Percentiles rank a stretch among this genome's conserved stretches.
Evolutionary conservation across 2,797 vertebrate genomes (phyloP).

Genomic region (Pantherophis vulpinus): DNA sequence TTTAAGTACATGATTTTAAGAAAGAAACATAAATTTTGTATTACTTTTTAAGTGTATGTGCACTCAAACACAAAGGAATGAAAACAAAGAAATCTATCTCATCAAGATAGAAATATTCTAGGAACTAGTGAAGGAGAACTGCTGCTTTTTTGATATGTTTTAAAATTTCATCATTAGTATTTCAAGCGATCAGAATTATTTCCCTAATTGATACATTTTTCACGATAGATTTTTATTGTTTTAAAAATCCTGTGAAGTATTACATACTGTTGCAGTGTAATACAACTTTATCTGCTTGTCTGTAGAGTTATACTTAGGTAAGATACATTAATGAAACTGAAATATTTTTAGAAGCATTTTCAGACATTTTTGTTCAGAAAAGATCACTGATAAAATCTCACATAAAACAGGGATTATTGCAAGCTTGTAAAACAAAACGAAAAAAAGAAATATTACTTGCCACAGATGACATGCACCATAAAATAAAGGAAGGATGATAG

Average conservation of each 20-base stretch:
- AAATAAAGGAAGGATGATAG: slow-evolving; percentile 7
- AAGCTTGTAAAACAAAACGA: slow-evolving; percentile 33
- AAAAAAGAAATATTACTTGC: slow-evolving; percentile 37
- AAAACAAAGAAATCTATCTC: neutral
- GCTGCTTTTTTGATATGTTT: neutral
- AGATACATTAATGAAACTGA: slow-evolving; percentile 17
- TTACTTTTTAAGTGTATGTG: neutral
- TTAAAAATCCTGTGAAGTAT: neutral
- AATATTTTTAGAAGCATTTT: slow-evolving; percentile 30
- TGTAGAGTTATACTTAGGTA: neutral
- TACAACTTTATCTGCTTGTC: neutral
- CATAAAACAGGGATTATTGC: slow-evolving; percentile 37
- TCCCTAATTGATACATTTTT: neutral
- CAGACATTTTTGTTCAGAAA: slow-evolving; percentile 28
- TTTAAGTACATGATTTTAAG: neutral
- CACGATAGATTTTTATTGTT: slow-evolving; percentile 2
- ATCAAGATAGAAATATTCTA: neutral
- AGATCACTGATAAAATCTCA: slow-evolving; percentile 35
- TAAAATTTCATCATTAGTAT: neutral
- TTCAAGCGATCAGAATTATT: neutral
- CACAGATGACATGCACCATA: slow-evolving; percentile 8
- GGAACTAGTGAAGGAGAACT: neutral
- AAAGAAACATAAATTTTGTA: neutral
- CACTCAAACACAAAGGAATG: neutral
- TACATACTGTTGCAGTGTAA: neutral